Percentiles rank a stretch among this genome's conserved stretches.
phyloP scores from a whole-genome alignment of 2,797 vertebrate genomes.

The Rachycentron canadum region DNA sequence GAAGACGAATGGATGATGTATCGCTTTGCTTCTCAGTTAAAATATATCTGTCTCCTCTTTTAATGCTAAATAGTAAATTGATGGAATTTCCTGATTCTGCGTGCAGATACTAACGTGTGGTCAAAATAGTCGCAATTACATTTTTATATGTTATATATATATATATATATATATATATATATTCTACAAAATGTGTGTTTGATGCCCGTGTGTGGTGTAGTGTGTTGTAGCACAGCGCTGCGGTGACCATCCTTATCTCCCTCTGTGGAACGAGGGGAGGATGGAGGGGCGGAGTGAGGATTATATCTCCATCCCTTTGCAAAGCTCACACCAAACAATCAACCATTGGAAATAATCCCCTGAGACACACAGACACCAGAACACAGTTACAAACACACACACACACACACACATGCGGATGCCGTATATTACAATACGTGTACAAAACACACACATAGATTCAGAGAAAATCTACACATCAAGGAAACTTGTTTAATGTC shows the following conservation, averaged over 20 bases:
- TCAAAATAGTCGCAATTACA: neutral
- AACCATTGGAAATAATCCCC: slow-evolving; percentile 80
- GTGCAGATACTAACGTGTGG: neutral
- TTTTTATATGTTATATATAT: too few relatives aligned
- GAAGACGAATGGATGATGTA: too few relatives aligned
- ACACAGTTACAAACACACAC: slow-evolving; percentile 52
- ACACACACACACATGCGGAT: slow-evolving; percentile 19
- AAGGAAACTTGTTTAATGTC: neutral
- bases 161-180: neutral
- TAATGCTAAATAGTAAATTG: neutral
- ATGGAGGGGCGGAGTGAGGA: slow-evolving; percentile 62
- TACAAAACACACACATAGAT: neutral
- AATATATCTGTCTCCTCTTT: neutral
- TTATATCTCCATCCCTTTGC: slow-evolving; percentile 83
- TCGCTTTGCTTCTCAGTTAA: neutral
- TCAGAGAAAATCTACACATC: neutral
- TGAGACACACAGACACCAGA: slow-evolving; percentile 58
- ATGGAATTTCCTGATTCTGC: neutral
- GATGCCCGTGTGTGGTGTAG: neutral
- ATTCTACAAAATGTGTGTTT: neutral
- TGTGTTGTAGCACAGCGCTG: slow-evolving; percentile 10
- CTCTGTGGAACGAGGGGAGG: slow-evolving; percentile 38
- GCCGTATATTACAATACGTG: slow-evolving; percentile 15
- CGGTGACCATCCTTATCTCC: slow-evolving; percentile 48
- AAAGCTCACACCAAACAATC: slow-evolving; percentile 87